Conservation (phyloP, 2,888 invertebrate species). For the Cheilosia pagana region DNA sequence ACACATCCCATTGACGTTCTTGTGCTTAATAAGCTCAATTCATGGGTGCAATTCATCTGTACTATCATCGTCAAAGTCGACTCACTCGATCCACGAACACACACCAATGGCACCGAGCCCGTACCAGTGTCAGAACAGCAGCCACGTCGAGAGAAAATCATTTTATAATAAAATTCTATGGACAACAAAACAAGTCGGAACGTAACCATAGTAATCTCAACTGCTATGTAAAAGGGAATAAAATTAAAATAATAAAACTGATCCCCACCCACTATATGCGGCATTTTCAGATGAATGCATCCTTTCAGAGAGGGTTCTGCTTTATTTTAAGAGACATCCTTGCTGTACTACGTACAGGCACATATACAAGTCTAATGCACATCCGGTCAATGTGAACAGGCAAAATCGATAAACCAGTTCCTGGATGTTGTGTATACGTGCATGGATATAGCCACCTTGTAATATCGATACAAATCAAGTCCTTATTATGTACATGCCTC, state of each 20-base stretch:
- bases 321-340: slow-evolving; percentile 40
- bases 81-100: neutral
- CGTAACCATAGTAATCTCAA: slow-evolving; percentile 19
- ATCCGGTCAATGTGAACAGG: slow-evolving; percentile 26
- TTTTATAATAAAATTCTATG: slow-evolving; percentile 42
- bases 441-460: neutral
- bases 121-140: neutral
- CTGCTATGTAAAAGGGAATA: slow-evolving; percentile 22
- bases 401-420: slow-evolving; percentile 29
- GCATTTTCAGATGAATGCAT: slow-evolving; percentile 48
- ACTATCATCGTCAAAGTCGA: slow-evolving; percentile 46
- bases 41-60: slow-evolving; percentile 45
- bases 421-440: neutral
- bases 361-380: slow-evolving; percentile 24
- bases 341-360: neutral
- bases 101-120: neutral
- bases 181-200: slow-evolving; percentile 17
- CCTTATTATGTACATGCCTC: slow-evolving; percentile 12
- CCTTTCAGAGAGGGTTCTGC: slow-evolving; percentile 31
- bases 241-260: slow-evolving; percentile 49
- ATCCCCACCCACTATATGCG: neutral
- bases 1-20: slow-evolving; percentile 32
- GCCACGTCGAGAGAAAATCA: slow-evolving; percentile 10
- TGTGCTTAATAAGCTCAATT: slow-evolving; percentile 61
- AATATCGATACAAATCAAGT: slow-evolving; percentile 43